These are phyloP conservation scores for Psettodes erumei DNA, from an alignment of 2,113 vertebrate species.

Conservation along the genomic window DNA sequence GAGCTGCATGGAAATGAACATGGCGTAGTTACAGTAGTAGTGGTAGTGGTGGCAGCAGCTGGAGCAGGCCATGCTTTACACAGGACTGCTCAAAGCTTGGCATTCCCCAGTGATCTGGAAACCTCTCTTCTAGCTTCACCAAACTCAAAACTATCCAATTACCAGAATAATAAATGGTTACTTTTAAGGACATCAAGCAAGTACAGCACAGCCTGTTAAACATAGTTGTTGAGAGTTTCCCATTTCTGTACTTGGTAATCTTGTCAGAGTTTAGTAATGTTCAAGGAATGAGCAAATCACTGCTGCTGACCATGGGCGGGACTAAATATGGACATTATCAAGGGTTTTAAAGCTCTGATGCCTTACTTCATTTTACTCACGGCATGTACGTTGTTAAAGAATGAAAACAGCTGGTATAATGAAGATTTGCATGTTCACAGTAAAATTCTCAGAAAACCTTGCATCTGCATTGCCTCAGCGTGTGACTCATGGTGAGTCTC, in stretches of 20 bases:
- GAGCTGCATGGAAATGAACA: constrained; percentile 52
- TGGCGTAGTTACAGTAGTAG: constrained; percentile 53
- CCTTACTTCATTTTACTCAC: background rate
- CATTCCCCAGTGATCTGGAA: background rate
- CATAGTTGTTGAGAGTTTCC: background rate
- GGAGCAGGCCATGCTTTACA: constrained; percentile 21
- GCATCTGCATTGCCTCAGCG: background rate
- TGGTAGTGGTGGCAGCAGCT: constrained; percentile 32
- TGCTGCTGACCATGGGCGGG: constrained; percentile 25
- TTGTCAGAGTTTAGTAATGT: constrained; percentile 36
- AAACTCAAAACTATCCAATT: background rate
- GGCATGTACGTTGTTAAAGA: background rate
- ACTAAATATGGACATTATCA: constrained; percentile 54
- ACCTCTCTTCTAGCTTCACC: background rate
- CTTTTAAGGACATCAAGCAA: background rate
- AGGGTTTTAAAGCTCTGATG: constrained; percentile 10
- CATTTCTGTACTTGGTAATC: constrained; percentile 5
- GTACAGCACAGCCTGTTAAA: background rate
- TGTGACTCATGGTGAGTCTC: constrained; percentile 15
- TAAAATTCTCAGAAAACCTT: background rate
- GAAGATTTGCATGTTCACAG: background rate
- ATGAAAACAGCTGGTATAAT: background rate
- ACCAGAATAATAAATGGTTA: background rate
- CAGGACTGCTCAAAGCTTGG: background rate
- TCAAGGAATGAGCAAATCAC: constrained; percentile 34